Percentiles rank a stretch among this genome's conserved stretches.
Evolutionary conservation across 2,888 invertebrate species (phyloP).

Genomic region (Nymphalis urticae): DNA sequence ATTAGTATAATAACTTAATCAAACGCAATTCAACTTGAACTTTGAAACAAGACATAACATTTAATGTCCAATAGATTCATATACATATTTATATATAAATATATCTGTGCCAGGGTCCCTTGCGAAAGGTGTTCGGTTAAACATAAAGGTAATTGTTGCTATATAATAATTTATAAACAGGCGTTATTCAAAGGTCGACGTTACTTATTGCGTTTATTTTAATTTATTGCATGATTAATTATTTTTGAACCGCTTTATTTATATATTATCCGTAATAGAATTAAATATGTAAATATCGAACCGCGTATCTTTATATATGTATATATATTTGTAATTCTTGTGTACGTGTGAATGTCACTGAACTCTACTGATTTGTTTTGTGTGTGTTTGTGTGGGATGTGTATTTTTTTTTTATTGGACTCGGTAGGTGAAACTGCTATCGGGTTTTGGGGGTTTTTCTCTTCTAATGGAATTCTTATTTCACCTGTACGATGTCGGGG

Average conservation of each 20-base stretch:
- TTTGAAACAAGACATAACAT: not conserved
- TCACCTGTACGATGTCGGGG: no score
- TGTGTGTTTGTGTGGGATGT: no score
- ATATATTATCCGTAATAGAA: not conserved
- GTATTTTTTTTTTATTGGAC: no score
- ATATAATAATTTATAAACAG: constrained; percentile 19
- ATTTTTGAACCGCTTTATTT: not conserved
- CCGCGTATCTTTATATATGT: no score
- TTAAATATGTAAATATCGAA: not conserved
- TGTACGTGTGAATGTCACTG: no score
- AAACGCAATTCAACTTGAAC: constrained; percentile 12
- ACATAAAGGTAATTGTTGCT: constrained; percentile 23
- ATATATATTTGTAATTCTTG: no score
- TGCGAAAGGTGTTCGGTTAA: constrained; percentile 21
- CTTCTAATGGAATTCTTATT: no score
- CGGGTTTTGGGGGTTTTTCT: no score
- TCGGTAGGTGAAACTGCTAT: no score
- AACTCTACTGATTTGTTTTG: no score
- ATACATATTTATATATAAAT: not conserved
- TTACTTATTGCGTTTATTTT: constrained; percentile 7
- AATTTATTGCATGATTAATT: constrained; percentile 12
- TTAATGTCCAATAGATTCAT: not conserved
- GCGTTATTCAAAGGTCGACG: constrained; percentile 12
- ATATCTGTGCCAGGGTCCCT: constrained; percentile 27
- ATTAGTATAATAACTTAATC: no score